A percentile compares a stretch with the other conserved stretches of the same genome.
phyloP scores from a whole-genome alignment of 1,140 invertebrate species.

The Sogatella furcifera region DNA sequence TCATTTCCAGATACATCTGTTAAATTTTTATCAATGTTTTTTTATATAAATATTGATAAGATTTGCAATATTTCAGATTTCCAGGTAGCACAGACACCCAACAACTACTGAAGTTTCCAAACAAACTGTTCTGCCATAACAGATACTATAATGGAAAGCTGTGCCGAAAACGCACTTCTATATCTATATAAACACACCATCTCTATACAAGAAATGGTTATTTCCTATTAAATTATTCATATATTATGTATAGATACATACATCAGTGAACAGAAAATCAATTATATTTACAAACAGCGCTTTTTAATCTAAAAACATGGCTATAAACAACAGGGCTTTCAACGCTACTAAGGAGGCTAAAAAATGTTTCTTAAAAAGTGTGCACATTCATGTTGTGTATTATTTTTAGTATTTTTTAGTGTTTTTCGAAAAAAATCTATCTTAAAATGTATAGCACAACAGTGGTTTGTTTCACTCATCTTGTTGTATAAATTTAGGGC shows the following conservation, averaged over 20 bases:
- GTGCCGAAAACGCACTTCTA: constrained; percentile 15
- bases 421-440: neutral
- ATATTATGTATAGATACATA: neutral
- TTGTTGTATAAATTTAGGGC: neutral
- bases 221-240: constrained; percentile 4
- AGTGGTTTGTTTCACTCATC: neutral
- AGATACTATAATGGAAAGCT: constrained; percentile 1
- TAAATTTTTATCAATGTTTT: too few species aligned
- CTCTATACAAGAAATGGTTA: constrained; percentile 10
- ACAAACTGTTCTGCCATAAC: neutral
- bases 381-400: neutral
- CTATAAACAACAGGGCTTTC: neutral
- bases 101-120: neutral
- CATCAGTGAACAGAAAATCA: neutral
- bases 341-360: neutral
- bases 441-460: neutral
- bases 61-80: neutral
- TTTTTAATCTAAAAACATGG: neutral
- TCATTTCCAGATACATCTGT: too few species aligned
- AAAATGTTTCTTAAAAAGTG: neutral
- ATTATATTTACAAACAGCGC: neutral
- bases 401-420: neutral
- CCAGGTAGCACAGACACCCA: neutral
- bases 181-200: constrained; percentile 7
- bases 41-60: too few species aligned